Evolutionary conservation across 2,888 invertebrate genomes (phyloP), one percentile per base, ranked within the genome.

Genomic region (Calliscelio sp.): DNA sequence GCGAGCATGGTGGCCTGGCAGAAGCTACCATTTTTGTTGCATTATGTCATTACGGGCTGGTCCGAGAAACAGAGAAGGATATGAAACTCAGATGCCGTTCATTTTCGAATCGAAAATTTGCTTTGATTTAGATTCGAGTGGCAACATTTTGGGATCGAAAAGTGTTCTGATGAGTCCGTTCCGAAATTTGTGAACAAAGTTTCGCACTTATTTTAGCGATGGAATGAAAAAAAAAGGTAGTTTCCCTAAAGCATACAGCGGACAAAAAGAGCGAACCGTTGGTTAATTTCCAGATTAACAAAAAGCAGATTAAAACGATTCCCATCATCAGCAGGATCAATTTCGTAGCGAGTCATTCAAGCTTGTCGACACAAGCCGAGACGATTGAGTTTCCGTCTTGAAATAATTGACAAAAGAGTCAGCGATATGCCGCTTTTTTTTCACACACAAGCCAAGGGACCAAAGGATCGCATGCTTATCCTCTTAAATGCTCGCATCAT

Each of bases 1-100:
- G 80, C 90, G 88, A 90, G 88, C 90, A 91, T 90, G 91, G 91
- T 92, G 91, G 91, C 90, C 91, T 80, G 81, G 85, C 86, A 73
- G 71, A 71, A 57, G 83, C 84, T 85, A 84, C 80, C 81, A 83
- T 83, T 83, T 85, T 87, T 82, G 53, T 75, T 70, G 66, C 75
- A 82, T 81, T 75, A 79, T 71, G 57, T 73, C 78, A 78, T 81
- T 78, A 73, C 63, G 70, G n/a, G n/a, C n/a, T n/a, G n/a, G n/a
- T n/a, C n/a, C n/a, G n/a, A n/a, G n/a, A n/a, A n/a, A n/a, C n/a
- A n/a, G n/a, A n/a, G n/a, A n/a, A n/a, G n/a, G n/a, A n/a, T n/a
- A n/a, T n/a, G n/a, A n/a, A n/a, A n/a, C n/a, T n/a, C n/a, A n/a
- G n/a, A n/a, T n/a, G n/a, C n/a, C n/a, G n/a, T n/a, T n/a, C n/a